Percentiles rank a stretch among this genome's conserved stretches.
Conservation (phyloP, 2,113 vertebrate species). For the Microtus montanus region DNA sequence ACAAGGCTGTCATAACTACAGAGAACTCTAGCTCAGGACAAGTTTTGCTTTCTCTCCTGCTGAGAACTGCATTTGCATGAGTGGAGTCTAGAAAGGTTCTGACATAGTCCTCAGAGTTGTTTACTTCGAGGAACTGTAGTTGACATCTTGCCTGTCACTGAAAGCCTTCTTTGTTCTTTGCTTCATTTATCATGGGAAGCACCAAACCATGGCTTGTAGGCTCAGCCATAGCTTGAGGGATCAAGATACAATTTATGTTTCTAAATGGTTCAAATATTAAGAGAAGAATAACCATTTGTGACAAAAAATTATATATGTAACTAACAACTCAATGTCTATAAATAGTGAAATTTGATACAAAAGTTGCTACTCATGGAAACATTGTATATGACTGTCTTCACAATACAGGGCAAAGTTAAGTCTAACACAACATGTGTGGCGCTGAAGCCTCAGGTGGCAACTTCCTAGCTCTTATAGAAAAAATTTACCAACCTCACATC, state of each 20-base stretch:
- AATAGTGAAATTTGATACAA: constrained; percentile 15
- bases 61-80: neutral
- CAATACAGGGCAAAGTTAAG: neutral
- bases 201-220: neutral
- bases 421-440: neutral
- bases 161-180: neutral
- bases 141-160: neutral
- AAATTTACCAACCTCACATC: neutral
- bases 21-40: neutral
- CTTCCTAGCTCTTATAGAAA: neutral
- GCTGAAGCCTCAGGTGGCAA: neutral
- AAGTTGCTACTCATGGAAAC: neutral
- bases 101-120: neutral
- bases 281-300: constrained; percentile 25
- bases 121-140: neutral
- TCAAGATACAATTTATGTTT: constrained; percentile 23
- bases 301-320: constrained; percentile 30
- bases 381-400: neutral
- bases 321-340: constrained; percentile 6
- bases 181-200: neutral
- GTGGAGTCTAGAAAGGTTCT: neutral
- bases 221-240: neutral
- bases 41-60: neutral
- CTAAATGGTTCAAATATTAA: neutral
- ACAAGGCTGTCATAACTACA: neutral